Evolutionary conservation across 2,797 vertebrate genomes (phyloP).

Genomic region (Danio tinwini): DNA sequence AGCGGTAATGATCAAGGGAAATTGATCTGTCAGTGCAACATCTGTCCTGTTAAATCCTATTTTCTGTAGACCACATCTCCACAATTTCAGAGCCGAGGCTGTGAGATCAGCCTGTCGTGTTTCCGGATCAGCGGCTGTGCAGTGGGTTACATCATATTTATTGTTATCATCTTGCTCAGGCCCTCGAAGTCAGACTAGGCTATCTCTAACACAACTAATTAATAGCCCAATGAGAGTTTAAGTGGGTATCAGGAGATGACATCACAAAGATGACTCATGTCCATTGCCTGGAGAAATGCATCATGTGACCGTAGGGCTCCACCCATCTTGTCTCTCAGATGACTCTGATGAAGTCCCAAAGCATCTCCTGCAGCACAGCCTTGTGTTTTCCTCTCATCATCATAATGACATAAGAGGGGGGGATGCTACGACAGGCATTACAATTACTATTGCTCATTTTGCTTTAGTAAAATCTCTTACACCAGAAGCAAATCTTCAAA

Average conservation of each 20-base stretch:
- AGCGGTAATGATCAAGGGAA: conserved; percentile 39
- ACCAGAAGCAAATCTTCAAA: too few species aligned
- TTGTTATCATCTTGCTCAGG: conserved; percentile 38
- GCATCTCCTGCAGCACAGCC: background rate
- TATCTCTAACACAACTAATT: conserved; percentile 51
- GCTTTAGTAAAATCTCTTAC: background rate
- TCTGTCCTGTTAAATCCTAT: conserved; percentile 44
- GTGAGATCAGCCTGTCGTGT: conserved; percentile 12
- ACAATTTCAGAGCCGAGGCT: background rate
- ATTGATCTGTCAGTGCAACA: conserved; percentile 42
- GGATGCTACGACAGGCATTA: background rate
- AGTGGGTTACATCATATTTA: conserved; percentile 36
- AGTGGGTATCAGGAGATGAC: conserved; percentile 71
- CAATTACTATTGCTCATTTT: background rate
- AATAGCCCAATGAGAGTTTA: conserved; percentile 58
- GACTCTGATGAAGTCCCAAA: conserved; percentile 29
- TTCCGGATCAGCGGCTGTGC: conserved; percentile 16
- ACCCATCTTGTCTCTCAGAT: conserved; percentile 32
- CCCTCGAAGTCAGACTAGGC: conserved; percentile 15
- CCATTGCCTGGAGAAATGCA: conserved; percentile 46
- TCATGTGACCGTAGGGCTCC: conserved; percentile 44
- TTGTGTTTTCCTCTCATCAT: conserved; percentile 1
- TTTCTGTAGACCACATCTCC: conserved; percentile 22
- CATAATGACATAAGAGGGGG: conserved; percentile 18
- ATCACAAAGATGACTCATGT: conserved; percentile 75